phyloP scores from a whole-genome alignment of 2,888 invertebrate genomes.

The Lissonota sp. region DNA sequence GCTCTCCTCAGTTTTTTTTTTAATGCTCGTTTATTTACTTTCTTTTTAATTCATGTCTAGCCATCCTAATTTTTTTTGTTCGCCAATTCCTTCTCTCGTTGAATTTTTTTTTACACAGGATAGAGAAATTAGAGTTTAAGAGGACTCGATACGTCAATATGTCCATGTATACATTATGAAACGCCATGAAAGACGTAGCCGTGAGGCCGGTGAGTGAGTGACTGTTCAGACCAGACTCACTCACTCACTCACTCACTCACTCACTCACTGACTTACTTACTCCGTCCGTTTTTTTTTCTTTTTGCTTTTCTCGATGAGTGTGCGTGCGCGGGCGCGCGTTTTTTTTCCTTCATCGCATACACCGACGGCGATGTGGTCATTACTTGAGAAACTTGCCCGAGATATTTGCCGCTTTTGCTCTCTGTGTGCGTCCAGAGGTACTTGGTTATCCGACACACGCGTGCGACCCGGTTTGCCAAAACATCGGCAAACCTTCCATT shows the following conservation, averaged over 20 bases:
- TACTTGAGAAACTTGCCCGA: slow-evolving; percentile 71
- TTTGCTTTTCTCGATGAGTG: slow-evolving; percentile 5
- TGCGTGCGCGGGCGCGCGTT: slow-evolving; percentile 5
- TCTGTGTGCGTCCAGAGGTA: background rate
- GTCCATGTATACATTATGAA: no score
- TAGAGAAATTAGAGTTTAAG: no score
- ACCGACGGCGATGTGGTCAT: slow-evolving; percentile 57
- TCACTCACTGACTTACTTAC: slow-evolving; percentile 65
- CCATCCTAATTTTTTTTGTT: no score
- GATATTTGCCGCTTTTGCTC: slow-evolving; percentile 59
- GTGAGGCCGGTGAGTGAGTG: slow-evolving; percentile 57
- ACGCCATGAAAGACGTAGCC: background rate
- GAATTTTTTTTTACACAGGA: no score
- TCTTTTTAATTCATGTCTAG: no score
- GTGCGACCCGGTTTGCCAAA: slow-evolving; percentile 40
- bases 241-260: slow-evolving; percentile 49
- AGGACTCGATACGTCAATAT: no score
- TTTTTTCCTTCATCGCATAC: slow-evolving; percentile 15
- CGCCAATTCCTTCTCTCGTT: no score
- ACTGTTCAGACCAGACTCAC: slow-evolving; percentile 38
- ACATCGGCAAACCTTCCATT: slow-evolving; percentile 24
- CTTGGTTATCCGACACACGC: slow-evolving; percentile 58
- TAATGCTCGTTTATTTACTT: no score
- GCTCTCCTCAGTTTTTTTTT: no score
- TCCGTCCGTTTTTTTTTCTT: slow-evolving; percentile 41